A percentile compares a stretch with the other conserved stretches of the same genome.
phyloP scores from a whole-genome alignment of 2,888 invertebrate species.

The Tetheella fluctuosa region DNA sequence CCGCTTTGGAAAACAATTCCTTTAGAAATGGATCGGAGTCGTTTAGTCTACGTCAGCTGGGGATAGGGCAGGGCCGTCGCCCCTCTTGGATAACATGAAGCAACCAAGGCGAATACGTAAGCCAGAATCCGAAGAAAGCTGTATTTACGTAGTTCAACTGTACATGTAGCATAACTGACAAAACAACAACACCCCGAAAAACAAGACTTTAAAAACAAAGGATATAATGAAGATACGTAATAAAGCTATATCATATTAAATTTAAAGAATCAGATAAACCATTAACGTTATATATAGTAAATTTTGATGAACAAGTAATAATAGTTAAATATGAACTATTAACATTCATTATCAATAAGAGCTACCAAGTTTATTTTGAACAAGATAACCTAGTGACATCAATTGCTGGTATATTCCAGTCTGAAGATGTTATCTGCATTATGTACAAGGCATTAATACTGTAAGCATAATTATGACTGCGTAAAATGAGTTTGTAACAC shows the following conservation, averaged over 20 bases:
- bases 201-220: constrained; percentile 10
- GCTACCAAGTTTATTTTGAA: constrained; percentile 25
- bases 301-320: constrained; percentile 11
- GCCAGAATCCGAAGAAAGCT: constrained; percentile 36
- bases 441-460: constrained; percentile 10
- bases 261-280: not conserved
- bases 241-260: not conserved
- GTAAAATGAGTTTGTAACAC: constrained; percentile 2
- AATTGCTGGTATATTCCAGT: constrained; percentile 36
- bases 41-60: constrained; percentile 48
- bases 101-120: constrained; percentile 37
- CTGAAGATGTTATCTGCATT: constrained; percentile 29
- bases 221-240: not conserved
- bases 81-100: constrained; percentile 27
- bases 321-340: constrained; percentile 4
- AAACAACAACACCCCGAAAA: not conserved
- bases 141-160: constrained; percentile 10
- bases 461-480: constrained; percentile 12
- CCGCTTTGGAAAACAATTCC: constrained; percentile 49
- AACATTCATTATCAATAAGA: not conserved
- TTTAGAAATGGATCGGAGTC: constrained; percentile 36
- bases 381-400: constrained; percentile 43
- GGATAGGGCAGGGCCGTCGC: constrained; percentile 18
- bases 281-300: constrained; percentile 1
- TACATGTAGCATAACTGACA: not conserved